Evolutionary conservation across 2,113 vertebrate genomes (phyloP).

Genomic region (Oophaga pumilio): DNA sequence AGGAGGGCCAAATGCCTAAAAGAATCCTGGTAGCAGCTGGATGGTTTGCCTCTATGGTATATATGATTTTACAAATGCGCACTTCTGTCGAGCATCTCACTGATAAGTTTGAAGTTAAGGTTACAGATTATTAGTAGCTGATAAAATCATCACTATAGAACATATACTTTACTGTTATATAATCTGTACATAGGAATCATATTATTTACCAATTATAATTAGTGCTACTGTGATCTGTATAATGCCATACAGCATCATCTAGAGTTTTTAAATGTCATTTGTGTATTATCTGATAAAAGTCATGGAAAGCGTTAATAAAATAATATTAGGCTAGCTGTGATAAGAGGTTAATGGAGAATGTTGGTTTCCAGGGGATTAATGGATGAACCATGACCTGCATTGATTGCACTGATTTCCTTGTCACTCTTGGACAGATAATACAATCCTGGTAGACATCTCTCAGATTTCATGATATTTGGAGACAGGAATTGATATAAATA

Average conservation of each 20-base stretch:
- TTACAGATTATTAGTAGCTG: neutral
- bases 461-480: constrained; percentile 49
- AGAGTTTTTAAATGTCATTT: neutral
- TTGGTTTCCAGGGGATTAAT: constrained; percentile 38
- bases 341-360: constrained; percentile 33
- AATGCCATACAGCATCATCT: neutral
- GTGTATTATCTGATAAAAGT: neutral
- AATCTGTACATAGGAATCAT: too few species aligned
- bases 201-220: too few species aligned
- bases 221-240: too few species aligned
- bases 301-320: constrained; percentile 9
- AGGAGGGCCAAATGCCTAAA: too few species aligned
- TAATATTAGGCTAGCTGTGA: neutral
- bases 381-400: constrained; percentile 44
- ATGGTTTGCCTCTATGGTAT: too few species aligned
- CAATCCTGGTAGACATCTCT: constrained; percentile 31
- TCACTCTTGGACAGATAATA: constrained; percentile 24
- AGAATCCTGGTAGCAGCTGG: too few species aligned
- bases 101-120: neutral
- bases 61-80: too few species aligned
- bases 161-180: neutral
- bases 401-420: constrained; percentile 32
- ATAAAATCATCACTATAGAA: neutral
- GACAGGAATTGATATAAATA: constrained; percentile 45
- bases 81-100: too few species aligned